These are phyloP conservation scores for Anarrhichthys ocellatus DNA, from an alignment of 2,113 vertebrate species.

Conservation along the genomic window DNA sequence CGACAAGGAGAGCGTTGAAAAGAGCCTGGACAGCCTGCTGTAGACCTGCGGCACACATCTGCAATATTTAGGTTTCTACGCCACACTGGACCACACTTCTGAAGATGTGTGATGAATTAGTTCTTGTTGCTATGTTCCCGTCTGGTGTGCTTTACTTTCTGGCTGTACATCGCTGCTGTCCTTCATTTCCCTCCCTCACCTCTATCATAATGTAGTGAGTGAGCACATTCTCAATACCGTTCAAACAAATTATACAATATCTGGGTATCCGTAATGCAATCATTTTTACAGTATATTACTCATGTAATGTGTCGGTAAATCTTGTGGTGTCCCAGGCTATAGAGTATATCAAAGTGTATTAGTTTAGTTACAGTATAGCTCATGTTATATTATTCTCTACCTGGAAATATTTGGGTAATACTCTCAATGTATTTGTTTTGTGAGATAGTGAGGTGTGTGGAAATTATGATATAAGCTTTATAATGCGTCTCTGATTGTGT, in stretches of 20 bases:
- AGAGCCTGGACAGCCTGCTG: conserved; percentile 92
- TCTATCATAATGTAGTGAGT: not conserved
- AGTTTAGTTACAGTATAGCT: conserved; percentile 40
- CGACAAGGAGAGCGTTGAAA: conserved; percentile 85
- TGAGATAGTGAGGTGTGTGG: conserved; percentile 30
- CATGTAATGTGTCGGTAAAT: conserved; percentile 9
- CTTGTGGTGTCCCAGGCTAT: not conserved
- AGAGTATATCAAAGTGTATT: conserved; percentile 29
- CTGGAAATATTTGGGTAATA: conserved; percentile 12
- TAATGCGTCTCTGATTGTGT: conserved; percentile 7
- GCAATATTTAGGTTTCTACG: not conserved
- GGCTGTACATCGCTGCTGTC: not conserved
- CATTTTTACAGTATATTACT: conserved; percentile 34
- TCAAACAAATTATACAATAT: conserved; percentile 16
- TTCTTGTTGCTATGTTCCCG: conserved; percentile 6
- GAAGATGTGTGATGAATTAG: not conserved
- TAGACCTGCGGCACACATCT: conserved; percentile 67
- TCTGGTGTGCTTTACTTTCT: conserved; percentile 35
- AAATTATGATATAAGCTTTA: conserved; percentile 12
- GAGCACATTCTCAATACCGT: conserved; percentile 9
- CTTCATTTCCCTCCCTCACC: not conserved
- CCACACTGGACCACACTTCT: not conserved
- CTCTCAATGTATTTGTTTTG: conserved; percentile 32
- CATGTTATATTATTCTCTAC: conserved; percentile 7
- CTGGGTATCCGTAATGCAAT: conserved; percentile 25